These are phyloP conservation scores for Pygmarrhopalites habei DNA, from an alignment of 1,140 invertebrate genomes.

Conservation along the genomic window DNA sequence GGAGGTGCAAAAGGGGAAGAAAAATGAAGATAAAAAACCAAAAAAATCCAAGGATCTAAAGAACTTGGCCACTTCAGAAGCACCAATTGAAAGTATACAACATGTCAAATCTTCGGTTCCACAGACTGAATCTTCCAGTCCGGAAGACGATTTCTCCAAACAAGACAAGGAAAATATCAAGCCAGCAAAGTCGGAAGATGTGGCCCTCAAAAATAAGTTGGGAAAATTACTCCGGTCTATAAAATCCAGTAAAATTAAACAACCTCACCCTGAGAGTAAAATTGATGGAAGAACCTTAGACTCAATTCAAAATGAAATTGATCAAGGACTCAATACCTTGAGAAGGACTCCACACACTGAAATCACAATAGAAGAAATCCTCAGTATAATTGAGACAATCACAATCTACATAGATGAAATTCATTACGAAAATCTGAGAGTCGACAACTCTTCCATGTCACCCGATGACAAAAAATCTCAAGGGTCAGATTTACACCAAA, in stretches of 20 bases:
- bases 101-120: neutral
- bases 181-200: no score
- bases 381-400: slow-evolving; percentile 8
- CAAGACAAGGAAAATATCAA: no score
- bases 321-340: neutral
- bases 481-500: neutral
- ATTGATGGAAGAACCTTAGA: no score
- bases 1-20: neutral
- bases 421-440: neutral
- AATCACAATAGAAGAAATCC: slow-evolving; percentile 20
- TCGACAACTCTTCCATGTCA: neutral
- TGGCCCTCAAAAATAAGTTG: no score
- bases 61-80: neutral
- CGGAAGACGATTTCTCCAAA: no score
- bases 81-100: neutral
- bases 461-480: neutral
- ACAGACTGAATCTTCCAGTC: no score
- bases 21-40: neutral
- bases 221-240: no score
- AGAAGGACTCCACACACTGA: neutral
- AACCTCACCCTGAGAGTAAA: no score
- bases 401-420: neutral
- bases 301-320: no score
- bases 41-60: neutral
- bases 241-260: no score